Evolutionary conservation across 2,797 vertebrate species (phyloP), one percentile per base, ranked within the genome.

Genomic region (Macroramphosus scolopax): DNA sequence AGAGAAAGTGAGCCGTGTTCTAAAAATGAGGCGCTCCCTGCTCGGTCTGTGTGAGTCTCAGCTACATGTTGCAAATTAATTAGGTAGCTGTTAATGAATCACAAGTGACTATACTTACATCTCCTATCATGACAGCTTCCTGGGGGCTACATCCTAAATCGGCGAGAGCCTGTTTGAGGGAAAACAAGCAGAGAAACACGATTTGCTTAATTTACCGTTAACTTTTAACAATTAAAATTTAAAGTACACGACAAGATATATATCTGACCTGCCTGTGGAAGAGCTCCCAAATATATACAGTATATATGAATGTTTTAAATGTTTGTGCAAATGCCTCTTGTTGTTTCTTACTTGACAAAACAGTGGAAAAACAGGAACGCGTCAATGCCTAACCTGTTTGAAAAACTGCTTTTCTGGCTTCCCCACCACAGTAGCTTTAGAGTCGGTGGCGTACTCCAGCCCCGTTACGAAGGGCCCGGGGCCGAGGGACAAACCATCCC

Each of bases 51-150:
- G 9, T 1, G 1, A 15, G 12, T n/a, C 1, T 33, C 7, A 10
- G 17, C 12, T 30, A 50, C 14, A 20, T 59, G 9, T n/a, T n/a
- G n/a, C n/a, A n/a, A n/a, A n/a, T n/a, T 3, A 8, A 24, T 34
- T 13, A 20, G 15, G 8, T 22, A 36, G 5, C 24, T 45, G 8
- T 52, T 41, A 35, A 33, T 51, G 6, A 58, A 48, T 33, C 26
- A 29, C 8, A 34, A 12, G 0, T 31, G 11, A 17, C 1, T 7
- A 31, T 34, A 72, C 85, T 80, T 41, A 85, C 82, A 29, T 98
- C 96, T 50, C 96, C 96, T 0, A 99, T 98, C 96, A 98, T 98
- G 63, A 98, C 2, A 0, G 93, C 90, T 74, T 99, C 94, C 63
- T 86, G 79, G 0, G 96, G 92, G 26, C 63, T 68, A 33, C 92